A percentile compares a stretch with the other conserved stretches of the same genome.
These are phyloP conservation scores for Blastobasis adustella DNA, from an alignment of 2,888 invertebrate species.

Conservation along the genomic window DNA sequence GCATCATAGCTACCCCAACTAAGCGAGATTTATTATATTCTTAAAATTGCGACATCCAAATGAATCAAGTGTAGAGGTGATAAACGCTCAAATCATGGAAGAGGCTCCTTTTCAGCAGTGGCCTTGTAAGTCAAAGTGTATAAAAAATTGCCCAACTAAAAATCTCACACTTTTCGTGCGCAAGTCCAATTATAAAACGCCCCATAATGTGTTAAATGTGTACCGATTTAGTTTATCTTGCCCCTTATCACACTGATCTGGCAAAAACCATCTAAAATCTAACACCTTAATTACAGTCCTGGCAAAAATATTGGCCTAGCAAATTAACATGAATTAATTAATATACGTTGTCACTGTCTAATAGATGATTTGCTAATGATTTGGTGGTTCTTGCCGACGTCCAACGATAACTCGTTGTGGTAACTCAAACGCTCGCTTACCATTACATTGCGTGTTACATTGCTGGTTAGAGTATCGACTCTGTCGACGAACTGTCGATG, in stretches of 20 bases:
- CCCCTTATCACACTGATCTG: slow-evolving; percentile 6
- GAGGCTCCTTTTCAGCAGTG: too few relatives aligned
- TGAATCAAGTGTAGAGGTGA: too few relatives aligned
- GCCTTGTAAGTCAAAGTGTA: too few relatives aligned
- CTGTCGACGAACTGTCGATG: not conserved
- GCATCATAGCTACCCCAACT: too few relatives aligned
- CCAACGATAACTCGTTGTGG: too few relatives aligned
- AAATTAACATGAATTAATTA: slow-evolving; percentile 40
- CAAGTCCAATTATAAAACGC: too few relatives aligned
- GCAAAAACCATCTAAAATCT: not conserved
- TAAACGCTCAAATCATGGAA: too few relatives aligned
- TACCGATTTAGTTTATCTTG: slow-evolving; percentile 1
- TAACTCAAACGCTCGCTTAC: too few relatives aligned
- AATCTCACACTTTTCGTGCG: too few relatives aligned
- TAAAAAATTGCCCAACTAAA: too few relatives aligned
- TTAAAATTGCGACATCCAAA: too few relatives aligned
- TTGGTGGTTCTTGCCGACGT: slow-evolving; percentile 8
- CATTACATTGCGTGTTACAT: slow-evolving; percentile 7
- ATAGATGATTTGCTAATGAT: slow-evolving; percentile 18
- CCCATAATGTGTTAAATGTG: not conserved
- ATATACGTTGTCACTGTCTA: slow-evolving; percentile 25
- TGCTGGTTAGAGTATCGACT: slow-evolving; percentile 2
- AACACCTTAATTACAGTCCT: slow-evolving; percentile 18
- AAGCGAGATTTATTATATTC: too few relatives aligned
- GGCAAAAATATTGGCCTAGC: slow-evolving; percentile 23